Conservation (phyloP, 2,113 vertebrate genomes). For the Drymodes brunneopygia region DNA sequence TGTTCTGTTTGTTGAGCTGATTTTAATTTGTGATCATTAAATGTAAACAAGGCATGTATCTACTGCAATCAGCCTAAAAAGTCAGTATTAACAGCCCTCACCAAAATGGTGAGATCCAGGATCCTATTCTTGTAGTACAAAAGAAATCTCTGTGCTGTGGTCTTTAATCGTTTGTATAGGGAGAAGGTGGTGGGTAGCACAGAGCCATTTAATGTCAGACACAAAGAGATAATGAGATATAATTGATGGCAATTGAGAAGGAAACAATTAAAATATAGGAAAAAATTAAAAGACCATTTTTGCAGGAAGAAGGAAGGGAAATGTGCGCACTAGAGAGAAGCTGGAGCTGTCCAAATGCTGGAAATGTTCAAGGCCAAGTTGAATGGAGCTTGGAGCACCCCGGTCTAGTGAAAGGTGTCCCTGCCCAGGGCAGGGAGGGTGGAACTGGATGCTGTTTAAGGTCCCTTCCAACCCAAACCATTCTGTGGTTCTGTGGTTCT, state of each 20-base stretch:
- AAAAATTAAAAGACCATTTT: neutral
- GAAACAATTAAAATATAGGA: neutral
- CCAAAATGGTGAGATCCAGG: neutral
- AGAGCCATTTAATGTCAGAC: neutral
- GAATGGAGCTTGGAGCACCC: neutral
- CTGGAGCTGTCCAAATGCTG: accelerated
- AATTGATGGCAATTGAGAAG: neutral
- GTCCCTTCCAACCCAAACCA: neutral
- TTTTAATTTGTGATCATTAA: slow-evolving; percentile 26
- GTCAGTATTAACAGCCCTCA: neutral
- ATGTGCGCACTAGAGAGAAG: neutral
- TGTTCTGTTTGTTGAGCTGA: neutral
- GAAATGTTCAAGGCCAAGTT: neutral
- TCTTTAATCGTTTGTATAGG: accelerated
- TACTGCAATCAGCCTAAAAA: neutral
- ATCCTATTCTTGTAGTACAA: neutral
- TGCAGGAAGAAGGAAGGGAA: neutral
- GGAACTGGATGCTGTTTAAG: neutral
- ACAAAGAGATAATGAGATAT: neutral
- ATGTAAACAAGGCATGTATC: neutral
- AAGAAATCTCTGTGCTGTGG: neutral
- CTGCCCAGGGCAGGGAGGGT: neutral
- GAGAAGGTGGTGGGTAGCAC: neutral
- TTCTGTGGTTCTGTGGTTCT: neutral
- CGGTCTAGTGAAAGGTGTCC: neutral